Base-by-base conservation (phyloP, 2,888 invertebrate species). In the Caenorhabditis sp. region DNA sequence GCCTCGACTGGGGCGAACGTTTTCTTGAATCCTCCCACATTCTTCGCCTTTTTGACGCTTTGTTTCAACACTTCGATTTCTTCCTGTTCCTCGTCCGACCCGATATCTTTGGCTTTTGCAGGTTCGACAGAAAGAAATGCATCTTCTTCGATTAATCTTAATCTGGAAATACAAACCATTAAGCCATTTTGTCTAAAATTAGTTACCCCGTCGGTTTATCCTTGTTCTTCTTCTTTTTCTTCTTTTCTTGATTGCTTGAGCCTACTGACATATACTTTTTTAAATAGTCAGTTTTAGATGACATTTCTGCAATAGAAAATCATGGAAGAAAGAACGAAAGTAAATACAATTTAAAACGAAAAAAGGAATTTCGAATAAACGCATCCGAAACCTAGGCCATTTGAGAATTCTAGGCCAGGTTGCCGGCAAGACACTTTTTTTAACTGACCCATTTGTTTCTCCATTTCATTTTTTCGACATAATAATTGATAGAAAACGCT, bases 91-190 rank as follows among this genome's bases (percentile, higher is more conserved):
- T 82, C 80, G 13, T 73, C 75, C 3, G 78, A 76, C 17, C 71
- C 77, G 6, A 72, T 71, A 4, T 80, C 78, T 30, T 59, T 62
- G 3, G 37, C 46, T 41, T 70, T 75, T 2, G 81, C 73, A 1
- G 78, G 76, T 9, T 73, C 78, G 13, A 80, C 81, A 1, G 83
- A 62, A 11, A 81, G 66, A 56, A 84, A 84, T 9, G 83, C 82
- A 39, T 84, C 82, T 24, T 83, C 83, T 59, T 85, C 85, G 15
- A 84, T 62, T 30, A 85, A 59, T 39, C 80, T 72, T 53, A 85
- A 70, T 9, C 85, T 83, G 48, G 61, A 77, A 82, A 26, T 11
- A 20, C n/a, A 6, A 9, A 22, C 7, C 17, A 41, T 27, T 13
- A 26, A 41, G 15, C 45, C 39, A 32, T 2, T 37, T 20, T 11